Conservation (phyloP, 2,113 vertebrate species). For the Dolichotis patagonum region DNA sequence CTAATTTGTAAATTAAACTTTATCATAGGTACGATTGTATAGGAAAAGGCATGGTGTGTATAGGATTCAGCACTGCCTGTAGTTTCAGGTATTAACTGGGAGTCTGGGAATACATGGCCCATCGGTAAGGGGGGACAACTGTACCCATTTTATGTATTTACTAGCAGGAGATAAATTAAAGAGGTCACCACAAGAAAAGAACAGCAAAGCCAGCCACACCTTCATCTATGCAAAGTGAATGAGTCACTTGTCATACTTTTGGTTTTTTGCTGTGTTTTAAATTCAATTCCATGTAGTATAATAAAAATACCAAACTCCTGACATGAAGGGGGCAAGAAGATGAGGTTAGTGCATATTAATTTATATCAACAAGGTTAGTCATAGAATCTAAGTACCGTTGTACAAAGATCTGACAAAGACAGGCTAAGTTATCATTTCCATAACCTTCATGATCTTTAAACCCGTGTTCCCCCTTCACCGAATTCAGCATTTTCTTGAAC, state of each 20-base stretch:
- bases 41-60: background rate
- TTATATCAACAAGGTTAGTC: background rate
- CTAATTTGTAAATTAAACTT: background rate
- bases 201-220: background rate
- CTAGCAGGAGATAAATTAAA: background rate
- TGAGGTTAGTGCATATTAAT: background rate
- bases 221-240: background rate
- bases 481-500: background rate
- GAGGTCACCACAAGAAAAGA: background rate
- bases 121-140: background rate
- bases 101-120: background rate
- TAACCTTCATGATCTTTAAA: background rate
- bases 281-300: background rate
- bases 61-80: background rate
- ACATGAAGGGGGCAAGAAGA: background rate
- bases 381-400: background rate
- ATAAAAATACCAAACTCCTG: slow-evolving; percentile 9
- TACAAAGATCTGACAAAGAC: background rate
- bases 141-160: background rate
- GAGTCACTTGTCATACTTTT: background rate
- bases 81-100: background rate
- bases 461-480: background rate
- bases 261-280: background rate
- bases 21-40: background rate
- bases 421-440: background rate